Percentiles rank a stretch among this genome's conserved stretches.
Evolutionary conservation across 2,113 vertebrate genomes (phyloP).

Genomic region (Daphoenositta chrysoptera): DNA sequence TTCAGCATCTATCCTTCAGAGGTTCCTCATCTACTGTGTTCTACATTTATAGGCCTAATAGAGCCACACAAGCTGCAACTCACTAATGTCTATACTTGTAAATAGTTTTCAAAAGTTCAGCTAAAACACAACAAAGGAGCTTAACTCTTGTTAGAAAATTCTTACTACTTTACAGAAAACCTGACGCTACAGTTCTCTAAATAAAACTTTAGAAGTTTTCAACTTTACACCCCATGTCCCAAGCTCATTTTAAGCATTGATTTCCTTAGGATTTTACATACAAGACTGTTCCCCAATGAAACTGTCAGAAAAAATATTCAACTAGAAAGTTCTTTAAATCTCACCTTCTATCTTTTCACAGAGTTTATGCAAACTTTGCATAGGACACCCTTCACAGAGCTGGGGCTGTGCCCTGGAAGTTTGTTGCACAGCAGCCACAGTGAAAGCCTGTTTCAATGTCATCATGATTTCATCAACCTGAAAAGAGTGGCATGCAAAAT

Average conservation of each 20-base stretch:
- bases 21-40: not conserved
- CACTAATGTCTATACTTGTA: not conserved
- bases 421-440: conserved; percentile 87
- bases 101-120: not conserved
- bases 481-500: not conserved
- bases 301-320: not conserved
- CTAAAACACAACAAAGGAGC: not conserved
- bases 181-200: not conserved
- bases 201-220: too few relatives aligned
- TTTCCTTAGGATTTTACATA: not conserved
- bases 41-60: not conserved
- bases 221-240: not conserved
- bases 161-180: not conserved
- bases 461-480: conserved; percentile 99
- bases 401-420: conserved; percentile 79
- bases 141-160: not conserved
- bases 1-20: not conserved
- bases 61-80: not conserved
- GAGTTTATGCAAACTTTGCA: conserved; percentile 89
- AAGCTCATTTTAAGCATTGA: not conserved
- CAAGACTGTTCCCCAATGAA: not conserved
- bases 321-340: not conserved
- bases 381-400: conserved; percentile 90
- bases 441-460: conserved; percentile 97
- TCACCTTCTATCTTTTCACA: conserved; percentile 95